phyloP scores from a whole-genome alignment of 1,140 invertebrate genomes.

The Apolygus lucorum region DNA sequence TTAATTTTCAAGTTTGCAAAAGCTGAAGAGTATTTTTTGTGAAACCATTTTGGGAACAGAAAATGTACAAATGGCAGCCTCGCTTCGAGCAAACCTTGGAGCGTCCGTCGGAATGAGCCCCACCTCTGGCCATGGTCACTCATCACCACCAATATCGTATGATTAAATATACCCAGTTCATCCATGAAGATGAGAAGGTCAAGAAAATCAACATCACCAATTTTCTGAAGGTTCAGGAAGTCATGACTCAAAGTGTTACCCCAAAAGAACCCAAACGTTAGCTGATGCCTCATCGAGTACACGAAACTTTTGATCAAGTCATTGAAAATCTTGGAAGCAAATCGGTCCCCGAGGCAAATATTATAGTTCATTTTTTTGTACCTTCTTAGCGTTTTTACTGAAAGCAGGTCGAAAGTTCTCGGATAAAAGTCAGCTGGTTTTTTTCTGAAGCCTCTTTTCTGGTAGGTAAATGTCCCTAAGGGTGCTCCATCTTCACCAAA shows the following conservation, averaged over 20 bases:
- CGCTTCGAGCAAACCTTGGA: conserved; percentile 56
- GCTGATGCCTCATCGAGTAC: conserved; percentile 19
- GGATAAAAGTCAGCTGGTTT: conserved; percentile 52
- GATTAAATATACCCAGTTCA: conserved; percentile 37
- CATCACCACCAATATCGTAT: conserved; percentile 53
- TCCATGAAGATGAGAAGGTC: conserved; percentile 36
- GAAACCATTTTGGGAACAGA: conserved; percentile 51
- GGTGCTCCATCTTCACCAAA: conserved; percentile 48
- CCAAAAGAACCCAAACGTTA: conserved; percentile 46
- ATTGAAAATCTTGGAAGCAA: conserved; percentile 35
- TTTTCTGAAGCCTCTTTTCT: conserved; percentile 45
- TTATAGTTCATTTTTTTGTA: conserved; percentile 43
- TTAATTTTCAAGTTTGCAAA: conserved; percentile 47
- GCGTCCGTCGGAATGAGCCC: conserved; percentile 53
- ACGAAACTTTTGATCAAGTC: conserved; percentile 34
- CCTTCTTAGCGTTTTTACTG: conserved; percentile 43
- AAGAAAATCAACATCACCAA: conserved; percentile 40
- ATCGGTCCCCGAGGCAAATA: conserved; percentile 44
- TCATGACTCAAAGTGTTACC: conserved; percentile 46
- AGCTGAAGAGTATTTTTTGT: conserved; percentile 42
- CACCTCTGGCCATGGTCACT: conserved; percentile 64
- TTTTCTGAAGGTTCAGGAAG: conserved; percentile 40
- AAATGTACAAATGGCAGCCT: conserved; percentile 57
- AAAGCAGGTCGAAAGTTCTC: conserved; percentile 42
- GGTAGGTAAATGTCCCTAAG: conserved; percentile 49